phyloP scores from a whole-genome alignment of 2,888 invertebrate genomes.

The Rotaria sp. region DNA sequence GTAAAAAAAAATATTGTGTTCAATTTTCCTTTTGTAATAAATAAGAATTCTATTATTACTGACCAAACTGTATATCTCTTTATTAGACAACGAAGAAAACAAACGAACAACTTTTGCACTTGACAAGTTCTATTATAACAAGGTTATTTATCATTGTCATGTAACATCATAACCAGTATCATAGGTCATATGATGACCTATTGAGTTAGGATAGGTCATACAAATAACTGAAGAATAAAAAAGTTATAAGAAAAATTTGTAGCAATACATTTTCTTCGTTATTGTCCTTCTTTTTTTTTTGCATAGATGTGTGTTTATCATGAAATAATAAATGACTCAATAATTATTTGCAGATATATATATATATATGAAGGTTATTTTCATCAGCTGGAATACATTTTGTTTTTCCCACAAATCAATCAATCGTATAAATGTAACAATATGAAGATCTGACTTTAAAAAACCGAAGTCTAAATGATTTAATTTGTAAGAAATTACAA shows the following conservation, averaged over 20 bases:
- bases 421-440: no score
- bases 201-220: background rate
- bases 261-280: background rate
- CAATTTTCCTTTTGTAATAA: no score
- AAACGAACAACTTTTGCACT: no score
- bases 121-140: background rate
- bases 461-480: no score
- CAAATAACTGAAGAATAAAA: background rate
- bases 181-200: background rate
- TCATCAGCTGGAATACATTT: background rate
- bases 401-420: no score
- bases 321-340: background rate
- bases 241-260: background rate
- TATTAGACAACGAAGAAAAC: no score
- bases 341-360: background rate
- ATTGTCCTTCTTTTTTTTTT: background rate
- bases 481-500: no score
- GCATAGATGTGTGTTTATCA: background rate
- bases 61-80: no score
- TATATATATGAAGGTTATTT: background rate
- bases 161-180: background rate
- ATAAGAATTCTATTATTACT: no score
- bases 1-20: no score
- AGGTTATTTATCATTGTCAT: background rate
- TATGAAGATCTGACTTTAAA: no score